A percentile compares a stretch with the other conserved stretches of the same genome.
phyloP scores from a whole-genome alignment of 2,888 invertebrate species.

The Pyrrhosoma nymphula region DNA sequence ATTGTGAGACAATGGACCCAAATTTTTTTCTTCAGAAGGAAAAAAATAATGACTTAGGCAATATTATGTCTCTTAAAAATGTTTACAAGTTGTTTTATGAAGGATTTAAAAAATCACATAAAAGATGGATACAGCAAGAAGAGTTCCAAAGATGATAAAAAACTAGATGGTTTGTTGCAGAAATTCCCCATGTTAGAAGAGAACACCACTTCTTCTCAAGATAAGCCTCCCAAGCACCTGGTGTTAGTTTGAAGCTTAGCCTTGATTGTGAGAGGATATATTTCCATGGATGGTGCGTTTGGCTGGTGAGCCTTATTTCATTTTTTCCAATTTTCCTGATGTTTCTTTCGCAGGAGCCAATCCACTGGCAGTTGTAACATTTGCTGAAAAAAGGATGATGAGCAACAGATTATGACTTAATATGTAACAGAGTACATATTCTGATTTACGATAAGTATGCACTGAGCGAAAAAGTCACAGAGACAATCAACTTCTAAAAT shows the following conservation, averaged over 20 bases:
- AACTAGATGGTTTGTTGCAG: slow-evolving; percentile 2
- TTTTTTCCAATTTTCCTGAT: not conserved
- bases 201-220: not conserved
- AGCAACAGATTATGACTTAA: too few species aligned
- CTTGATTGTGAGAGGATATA: not conserved
- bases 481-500: too few species aligned
- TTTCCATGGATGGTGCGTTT: not conserved
- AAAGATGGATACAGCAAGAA: slow-evolving; percentile 35
- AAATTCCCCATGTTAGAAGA: not conserved
- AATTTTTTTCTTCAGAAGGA: not conserved
- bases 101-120: slow-evolving; percentile 49
- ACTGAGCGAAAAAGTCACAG: too few species aligned
- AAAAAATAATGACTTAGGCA: not conserved
- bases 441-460: too few species aligned
- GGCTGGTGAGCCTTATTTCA: not conserved
- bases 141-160: slow-evolving; percentile 43
- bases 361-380: not conserved
- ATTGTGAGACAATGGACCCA: slow-evolving; percentile 60
- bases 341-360: not conserved
- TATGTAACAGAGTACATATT: too few species aligned
- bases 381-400: not conserved
- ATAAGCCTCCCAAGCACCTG: not conserved
- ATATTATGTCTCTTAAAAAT: not conserved
- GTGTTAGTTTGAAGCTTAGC: not conserved
- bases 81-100: slow-evolving; percentile 34